Conservation (phyloP, 2,888 invertebrate species). For the Himalopsyche japonica region DNA sequence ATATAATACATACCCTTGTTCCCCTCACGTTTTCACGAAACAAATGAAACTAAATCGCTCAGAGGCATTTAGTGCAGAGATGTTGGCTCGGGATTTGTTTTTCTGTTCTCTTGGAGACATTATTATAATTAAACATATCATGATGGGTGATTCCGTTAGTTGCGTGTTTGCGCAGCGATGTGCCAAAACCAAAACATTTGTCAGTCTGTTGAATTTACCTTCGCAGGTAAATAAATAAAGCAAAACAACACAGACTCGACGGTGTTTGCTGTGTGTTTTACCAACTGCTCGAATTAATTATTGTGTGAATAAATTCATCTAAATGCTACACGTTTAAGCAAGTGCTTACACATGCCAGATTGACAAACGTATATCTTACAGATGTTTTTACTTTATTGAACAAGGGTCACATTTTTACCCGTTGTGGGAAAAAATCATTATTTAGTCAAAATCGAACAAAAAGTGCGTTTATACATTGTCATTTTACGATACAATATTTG, state of each 20-base stretch:
- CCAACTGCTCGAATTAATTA: neutral
- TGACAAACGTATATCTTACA: neutral
- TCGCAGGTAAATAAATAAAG: neutral
- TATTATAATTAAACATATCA: neutral
- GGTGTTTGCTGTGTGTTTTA: neutral
- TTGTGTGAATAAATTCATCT: neutral
- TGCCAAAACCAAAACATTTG: neutral
- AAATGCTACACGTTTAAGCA: neutral
- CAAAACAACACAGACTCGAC: neutral
- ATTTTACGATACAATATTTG: too few species aligned
- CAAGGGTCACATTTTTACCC: too few species aligned
- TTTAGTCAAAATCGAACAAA: too few species aligned
- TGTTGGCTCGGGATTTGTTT: too few species aligned
- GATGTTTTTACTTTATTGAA: neutral
- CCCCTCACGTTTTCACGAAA: too few species aligned
- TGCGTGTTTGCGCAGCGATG: neutral
- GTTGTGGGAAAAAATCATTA: too few species aligned
- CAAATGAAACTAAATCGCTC: too few species aligned
- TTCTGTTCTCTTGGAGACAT: too few species aligned
- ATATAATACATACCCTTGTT: too few species aligned
- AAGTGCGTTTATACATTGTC: too few species aligned
- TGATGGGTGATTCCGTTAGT: neutral
- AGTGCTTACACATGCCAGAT: neutral
- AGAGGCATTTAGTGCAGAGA: too few species aligned
- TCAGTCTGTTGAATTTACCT: neutral